These are phyloP conservation scores for Acanthornis magna DNA, from an alignment of 2,797 vertebrate genomes.

Conservation along the genomic window DNA sequence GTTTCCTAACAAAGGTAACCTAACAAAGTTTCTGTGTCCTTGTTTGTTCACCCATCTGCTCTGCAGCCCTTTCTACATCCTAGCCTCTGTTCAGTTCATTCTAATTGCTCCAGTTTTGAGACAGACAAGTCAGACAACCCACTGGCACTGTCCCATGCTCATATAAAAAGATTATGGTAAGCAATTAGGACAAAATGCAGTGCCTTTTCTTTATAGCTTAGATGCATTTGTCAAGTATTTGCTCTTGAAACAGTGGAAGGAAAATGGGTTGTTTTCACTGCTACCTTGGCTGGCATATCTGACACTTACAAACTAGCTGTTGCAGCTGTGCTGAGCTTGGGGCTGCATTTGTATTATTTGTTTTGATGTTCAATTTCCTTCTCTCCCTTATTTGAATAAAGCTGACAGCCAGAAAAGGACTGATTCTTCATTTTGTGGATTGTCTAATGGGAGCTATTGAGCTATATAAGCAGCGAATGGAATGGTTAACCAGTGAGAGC, in stretches of 20 bases:
- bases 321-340: conserved; percentile 56
- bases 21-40: conserved; percentile 23
- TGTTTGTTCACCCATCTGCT: conserved; percentile 58
- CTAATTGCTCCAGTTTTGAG: conserved; percentile 55
- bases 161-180: conserved; percentile 54
- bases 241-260: conserved; percentile 17
- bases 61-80: conserved; percentile 20
- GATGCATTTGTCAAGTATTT: conserved; percentile 47
- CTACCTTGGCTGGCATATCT: conserved; percentile 52
- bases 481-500: conserved; percentile 80
- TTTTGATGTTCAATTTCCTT: conserved; percentile 40
- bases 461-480: conserved; percentile 72
- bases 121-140: conserved; percentile 47
- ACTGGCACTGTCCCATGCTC: conserved; percentile 46
- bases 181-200: conserved; percentile 42
- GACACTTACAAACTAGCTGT: conserved; percentile 25
- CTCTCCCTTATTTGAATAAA: conserved; percentile 59
- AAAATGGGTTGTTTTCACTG: conserved; percentile 44
- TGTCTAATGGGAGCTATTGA: conserved; percentile 66
- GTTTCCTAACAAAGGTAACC: background rate
- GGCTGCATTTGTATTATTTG: conserved; percentile 35
- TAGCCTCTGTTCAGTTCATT: conserved; percentile 5
- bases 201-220: conserved; percentile 49
- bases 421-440: conserved; percentile 69
- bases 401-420: conserved; percentile 79